phyloP scores from a whole-genome alignment of 2,797 vertebrate species.

The Megaceryle alcyon region DNA sequence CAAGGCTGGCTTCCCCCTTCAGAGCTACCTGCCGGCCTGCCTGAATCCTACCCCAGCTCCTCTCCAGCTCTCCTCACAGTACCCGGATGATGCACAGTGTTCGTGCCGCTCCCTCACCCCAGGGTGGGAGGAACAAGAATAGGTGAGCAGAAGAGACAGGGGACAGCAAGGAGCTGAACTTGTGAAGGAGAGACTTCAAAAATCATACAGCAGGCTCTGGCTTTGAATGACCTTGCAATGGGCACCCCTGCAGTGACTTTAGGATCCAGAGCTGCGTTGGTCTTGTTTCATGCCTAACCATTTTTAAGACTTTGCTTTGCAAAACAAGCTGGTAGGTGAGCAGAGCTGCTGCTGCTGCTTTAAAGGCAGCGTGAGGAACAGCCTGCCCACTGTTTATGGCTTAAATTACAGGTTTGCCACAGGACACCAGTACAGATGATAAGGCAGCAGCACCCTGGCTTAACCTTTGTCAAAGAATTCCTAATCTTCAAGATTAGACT shows the following conservation, averaged over 20 bases:
- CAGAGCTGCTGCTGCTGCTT: background rate
- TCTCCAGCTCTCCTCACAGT: background rate
- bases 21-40: background rate
- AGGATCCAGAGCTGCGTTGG: background rate
- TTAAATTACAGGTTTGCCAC: constrained; percentile 12
- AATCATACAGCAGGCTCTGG: background rate
- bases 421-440: background rate
- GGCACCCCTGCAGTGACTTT: background rate
- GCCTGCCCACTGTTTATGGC: background rate
- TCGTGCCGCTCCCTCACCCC: background rate
- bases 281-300: background rate
- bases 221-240: background rate
- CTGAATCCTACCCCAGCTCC: background rate
- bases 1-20: fast-evolving
- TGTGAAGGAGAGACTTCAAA: background rate
- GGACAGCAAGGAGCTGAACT: background rate
- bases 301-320: background rate
- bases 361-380: background rate
- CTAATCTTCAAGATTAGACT: constrained; percentile 52
- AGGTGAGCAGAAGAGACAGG: background rate
- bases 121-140: background rate
- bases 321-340: background rate
- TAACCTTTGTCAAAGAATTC: constrained; percentile 42
- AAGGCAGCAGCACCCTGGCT: background rate
- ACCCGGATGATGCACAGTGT: fast-evolving